Percentiles rank a stretch among this genome's conserved stretches.
phyloP scores from a whole-genome alignment of 2,797 vertebrate genomes.

The Cossypha caffra region DNA sequence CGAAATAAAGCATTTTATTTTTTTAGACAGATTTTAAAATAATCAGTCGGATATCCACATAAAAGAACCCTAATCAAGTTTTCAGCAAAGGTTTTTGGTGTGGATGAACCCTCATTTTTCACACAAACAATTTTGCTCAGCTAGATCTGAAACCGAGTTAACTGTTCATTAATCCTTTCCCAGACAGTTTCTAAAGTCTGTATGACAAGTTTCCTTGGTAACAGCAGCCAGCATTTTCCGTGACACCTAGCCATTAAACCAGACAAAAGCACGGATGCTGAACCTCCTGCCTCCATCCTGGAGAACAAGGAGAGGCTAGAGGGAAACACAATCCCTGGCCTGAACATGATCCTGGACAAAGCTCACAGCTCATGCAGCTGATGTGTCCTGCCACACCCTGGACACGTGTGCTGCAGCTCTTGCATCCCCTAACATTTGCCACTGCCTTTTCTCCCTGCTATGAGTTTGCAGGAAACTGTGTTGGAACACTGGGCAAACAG shows the following conservation, averaged over 20 bases:
- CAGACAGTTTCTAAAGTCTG: slow-evolving; percentile 2
- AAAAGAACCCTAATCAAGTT: neutral
- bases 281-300: neutral
- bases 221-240: neutral
- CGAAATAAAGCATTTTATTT: neutral
- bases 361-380: neutral
- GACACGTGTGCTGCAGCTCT: accelerated
- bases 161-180: slow-evolving; percentile 33
- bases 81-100: neutral
- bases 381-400: accelerated
- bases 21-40: neutral
- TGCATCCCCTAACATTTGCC: neutral
- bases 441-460: neutral
- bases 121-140: neutral
- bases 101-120: neutral
- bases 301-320: neutral
- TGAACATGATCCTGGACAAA: neutral
- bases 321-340: accelerated
- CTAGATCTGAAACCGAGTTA: slow-evolving; percentile 38
- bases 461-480: neutral
- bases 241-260: neutral
- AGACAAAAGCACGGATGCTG: neutral
- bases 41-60: neutral
- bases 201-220: slow-evolving; percentile 46
- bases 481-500: neutral